A percentile compares a stretch with the other conserved stretches of the same genome.
phyloP scores from a whole-genome alignment of 2,888 invertebrate species.

The Nasonovia ribisnigri region DNA sequence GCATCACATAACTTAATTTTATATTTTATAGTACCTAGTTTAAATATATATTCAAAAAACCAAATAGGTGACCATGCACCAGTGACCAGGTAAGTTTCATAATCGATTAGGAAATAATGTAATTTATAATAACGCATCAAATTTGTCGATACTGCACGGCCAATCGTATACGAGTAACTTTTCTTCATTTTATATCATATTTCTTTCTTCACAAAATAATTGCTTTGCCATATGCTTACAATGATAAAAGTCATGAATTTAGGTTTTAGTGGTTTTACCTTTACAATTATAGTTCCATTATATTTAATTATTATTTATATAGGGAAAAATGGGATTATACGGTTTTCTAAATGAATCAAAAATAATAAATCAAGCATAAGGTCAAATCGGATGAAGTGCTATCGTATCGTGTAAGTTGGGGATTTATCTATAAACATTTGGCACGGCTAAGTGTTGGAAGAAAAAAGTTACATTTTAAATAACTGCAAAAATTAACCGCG shows the following conservation, averaged over 20 bases:
- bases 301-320: not conserved
- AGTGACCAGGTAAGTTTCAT: too few species aligned
- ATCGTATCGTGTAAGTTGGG: not conserved
- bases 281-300: not conserved
- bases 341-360: not conserved
- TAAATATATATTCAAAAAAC: not conserved
- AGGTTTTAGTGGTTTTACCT: not conserved
- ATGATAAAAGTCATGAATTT: not conserved
- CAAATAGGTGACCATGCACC: not conserved
- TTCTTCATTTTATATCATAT: not conserved
- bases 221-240: not conserved
- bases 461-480: constrained; percentile 19
- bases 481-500: constrained; percentile 28
- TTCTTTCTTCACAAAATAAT: not conserved
- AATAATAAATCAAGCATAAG: not conserved
- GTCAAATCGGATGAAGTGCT: not conserved
- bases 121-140: not conserved
- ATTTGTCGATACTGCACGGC: not conserved
- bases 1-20: not conserved
- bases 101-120: not conserved
- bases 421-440: constrained; percentile 5
- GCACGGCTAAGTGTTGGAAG: not conserved
- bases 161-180: not conserved
- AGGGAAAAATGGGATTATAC: not conserved
- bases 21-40: not conserved